phyloP scores from a whole-genome alignment of 2,888 invertebrate genomes.

The Lepidocyrtinus sp. region DNA sequence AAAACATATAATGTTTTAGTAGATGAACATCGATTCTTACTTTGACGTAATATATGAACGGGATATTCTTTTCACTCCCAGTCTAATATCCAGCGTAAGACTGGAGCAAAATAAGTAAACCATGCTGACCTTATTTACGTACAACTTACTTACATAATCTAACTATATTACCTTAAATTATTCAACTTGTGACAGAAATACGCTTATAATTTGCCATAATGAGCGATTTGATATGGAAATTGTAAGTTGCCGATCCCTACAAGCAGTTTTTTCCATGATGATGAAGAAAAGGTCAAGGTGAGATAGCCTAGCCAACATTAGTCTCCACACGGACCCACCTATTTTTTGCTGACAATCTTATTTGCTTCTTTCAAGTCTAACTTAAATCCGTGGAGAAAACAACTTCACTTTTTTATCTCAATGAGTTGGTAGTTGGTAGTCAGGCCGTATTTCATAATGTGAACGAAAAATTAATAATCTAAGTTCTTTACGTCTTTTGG shows the following conservation, averaged over 20 bases:
- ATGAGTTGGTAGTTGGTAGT: no score
- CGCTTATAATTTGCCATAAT: not conserved
- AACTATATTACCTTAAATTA: no score
- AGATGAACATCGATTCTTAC: no score
- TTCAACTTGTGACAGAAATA: no score
- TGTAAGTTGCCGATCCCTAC: not conserved
- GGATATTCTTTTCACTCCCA: not conserved
- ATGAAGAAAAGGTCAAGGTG: not conserved
- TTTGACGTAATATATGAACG: not conserved
- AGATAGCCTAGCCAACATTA: not conserved
- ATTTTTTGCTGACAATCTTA: no score
- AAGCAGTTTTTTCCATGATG: not conserved
- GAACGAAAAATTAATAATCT: no score
- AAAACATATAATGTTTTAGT: no score
- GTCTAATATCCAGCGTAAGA: not conserved
- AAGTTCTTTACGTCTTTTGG: no score
- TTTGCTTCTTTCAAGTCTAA: no score
- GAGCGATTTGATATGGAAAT: not conserved
- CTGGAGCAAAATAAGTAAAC: not conserved
- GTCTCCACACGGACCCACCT: not conserved
- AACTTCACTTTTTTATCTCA: no score
- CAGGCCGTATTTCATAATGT: no score
- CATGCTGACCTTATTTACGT: not conserved
- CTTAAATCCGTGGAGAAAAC: no score
- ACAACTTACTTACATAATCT: not conserved